These are phyloP conservation scores for Australoheros scitulus DNA, from an alignment of 2,113 vertebrate genomes.

Conservation along the genomic window DNA sequence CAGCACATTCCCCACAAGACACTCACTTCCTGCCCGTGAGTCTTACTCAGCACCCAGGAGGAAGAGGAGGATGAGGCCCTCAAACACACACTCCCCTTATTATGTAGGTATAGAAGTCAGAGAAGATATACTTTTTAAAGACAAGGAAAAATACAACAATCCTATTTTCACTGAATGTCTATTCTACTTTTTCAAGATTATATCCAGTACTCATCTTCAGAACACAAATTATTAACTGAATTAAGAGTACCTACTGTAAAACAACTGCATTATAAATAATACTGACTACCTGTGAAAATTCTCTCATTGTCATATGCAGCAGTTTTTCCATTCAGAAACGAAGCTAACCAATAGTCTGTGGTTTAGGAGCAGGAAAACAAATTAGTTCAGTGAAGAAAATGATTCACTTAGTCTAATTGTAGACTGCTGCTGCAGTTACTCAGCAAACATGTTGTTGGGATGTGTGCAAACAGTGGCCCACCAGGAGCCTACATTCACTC, in stretches of 20 bases:
- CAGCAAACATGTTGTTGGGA: conserved; percentile 60
- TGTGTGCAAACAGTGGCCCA: conserved; percentile 36
- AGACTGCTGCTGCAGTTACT: conserved; percentile 51
- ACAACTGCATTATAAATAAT: not conserved
- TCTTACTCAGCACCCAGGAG: conserved; percentile 72
- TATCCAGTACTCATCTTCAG: not conserved
- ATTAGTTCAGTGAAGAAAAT: conserved; percentile 68
- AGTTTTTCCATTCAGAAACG: conserved; percentile 8
- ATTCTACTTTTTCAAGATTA: not conserved
- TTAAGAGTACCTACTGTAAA: not conserved
- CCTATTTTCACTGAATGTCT: not conserved
- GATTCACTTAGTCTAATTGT: conserved; percentile 69
- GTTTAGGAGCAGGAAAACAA: conserved; percentile 61
- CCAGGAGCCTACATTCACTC: conserved; percentile 26
- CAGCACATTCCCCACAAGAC: conserved; percentile 78
- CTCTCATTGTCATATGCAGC: not conserved
- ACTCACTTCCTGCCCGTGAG: conserved; percentile 78
- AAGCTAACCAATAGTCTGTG: conserved; percentile 41
- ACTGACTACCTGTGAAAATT: not conserved
- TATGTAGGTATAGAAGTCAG: conserved; percentile 7
- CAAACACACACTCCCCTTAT: conserved; percentile 40
- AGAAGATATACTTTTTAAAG: not conserved
- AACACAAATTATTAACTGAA: not conserved
- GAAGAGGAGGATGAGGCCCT: conserved; percentile 54
- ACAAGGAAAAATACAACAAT: not conserved